A percentile compares a stretch with the other conserved stretches of the same genome.
Evolutionary conservation across 2,113 vertebrate species (phyloP).

Genomic region (Chaetura pelagica): DNA sequence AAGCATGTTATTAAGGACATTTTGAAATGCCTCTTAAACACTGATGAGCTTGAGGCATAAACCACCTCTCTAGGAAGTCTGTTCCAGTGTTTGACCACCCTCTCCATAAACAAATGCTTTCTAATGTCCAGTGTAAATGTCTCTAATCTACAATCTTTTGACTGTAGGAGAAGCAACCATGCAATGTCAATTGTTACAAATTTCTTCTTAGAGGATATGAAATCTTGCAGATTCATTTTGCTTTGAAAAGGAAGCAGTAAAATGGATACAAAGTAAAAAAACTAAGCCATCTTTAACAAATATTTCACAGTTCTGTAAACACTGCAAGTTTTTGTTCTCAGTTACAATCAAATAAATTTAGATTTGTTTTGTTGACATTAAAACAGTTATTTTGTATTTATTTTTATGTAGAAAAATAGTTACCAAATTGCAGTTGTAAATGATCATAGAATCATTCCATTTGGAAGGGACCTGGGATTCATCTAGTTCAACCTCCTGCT

Average conservation of each 20-base stretch:
- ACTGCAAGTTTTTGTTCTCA: neutral
- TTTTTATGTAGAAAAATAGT: neutral
- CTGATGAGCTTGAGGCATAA: neutral
- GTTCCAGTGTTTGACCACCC: neutral
- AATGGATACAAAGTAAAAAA: neutral
- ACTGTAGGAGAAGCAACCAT: neutral
- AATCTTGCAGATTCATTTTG: neutral
- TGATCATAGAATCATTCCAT: neutral
- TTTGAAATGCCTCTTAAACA: neutral
- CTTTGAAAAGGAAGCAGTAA: neutral
- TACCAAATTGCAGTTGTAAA: neutral
- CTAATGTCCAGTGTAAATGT: neutral
- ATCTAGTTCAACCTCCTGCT: neutral
- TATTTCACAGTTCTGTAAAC: neutral
- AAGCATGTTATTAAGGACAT: neutral
- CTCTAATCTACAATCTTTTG: neutral
- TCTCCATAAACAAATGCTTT: neutral
- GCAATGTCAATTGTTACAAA: neutral
- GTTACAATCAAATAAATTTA: neutral
- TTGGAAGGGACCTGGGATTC: neutral
- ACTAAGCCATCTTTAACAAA: neutral
- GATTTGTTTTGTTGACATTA: neutral
- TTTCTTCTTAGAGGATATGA: neutral
- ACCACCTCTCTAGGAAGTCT: neutral
- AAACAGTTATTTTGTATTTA: neutral